phyloP scores from a whole-genome alignment of 2,797 vertebrate genomes.

The Vespertilio murinus region DNA sequence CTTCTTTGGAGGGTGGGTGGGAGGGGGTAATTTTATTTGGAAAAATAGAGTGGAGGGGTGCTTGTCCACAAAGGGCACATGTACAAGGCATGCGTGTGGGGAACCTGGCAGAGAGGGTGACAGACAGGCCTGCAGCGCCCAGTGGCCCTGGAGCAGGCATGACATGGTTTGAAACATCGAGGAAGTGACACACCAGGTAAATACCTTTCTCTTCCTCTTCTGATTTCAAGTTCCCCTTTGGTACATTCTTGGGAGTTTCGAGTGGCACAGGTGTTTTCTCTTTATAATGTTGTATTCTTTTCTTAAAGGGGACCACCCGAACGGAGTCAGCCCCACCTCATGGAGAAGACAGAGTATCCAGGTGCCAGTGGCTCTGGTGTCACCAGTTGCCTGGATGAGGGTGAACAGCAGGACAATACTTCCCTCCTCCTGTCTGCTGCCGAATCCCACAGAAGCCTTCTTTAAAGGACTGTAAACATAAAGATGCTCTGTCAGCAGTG shows the following conservation, averaged over 20 bases:
- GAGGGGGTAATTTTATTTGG: background rate
- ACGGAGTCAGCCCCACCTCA: background rate
- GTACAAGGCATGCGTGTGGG: no score
- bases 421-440: background rate
- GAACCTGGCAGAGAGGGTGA: background rate
- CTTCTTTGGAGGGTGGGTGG: background rate
- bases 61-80: background rate
- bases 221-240: background rate
- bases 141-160: accelerated
- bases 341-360: background rate
- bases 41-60: background rate
- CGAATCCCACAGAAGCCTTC: background rate
- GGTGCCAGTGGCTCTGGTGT: background rate
- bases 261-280: background rate
- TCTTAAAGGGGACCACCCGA: background rate
- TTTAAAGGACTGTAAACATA: no score
- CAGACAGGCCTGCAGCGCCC: background rate
- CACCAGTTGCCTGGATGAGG: background rate
- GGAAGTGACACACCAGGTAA: background rate
- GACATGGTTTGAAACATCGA: no score
- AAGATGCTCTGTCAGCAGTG: no score
- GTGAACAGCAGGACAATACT: background rate
- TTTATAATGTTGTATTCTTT: background rate
- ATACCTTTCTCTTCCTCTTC: background rate
- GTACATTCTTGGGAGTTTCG: no score